Base-by-base conservation (phyloP, 2,888 invertebrate species). In the Noctua comes region DNA sequence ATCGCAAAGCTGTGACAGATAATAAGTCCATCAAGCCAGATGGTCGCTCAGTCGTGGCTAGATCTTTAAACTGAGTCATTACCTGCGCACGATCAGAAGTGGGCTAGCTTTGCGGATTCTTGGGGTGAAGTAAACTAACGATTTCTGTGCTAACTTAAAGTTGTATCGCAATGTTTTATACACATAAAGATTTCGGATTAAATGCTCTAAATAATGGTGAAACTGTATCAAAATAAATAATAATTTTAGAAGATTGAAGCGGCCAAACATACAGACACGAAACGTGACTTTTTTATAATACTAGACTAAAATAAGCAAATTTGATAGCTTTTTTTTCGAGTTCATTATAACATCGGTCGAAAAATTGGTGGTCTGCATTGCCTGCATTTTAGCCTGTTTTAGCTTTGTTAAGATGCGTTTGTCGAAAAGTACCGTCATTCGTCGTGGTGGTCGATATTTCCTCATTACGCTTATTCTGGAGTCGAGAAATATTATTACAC, bases 1-100 rank as follows among this genome's bases (percentile, higher is more conserved):
- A 73, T 73, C 57, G 43, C 43, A 5, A 73, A 6, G 57, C 48
- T 62, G 64, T 59, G 83, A 86, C 83, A 82, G 74, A 48, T 73
- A 82, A 43, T 76, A 83, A 83, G 66, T 82, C 71, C 43, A 83
- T 78, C 66, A 83, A 73, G 59, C 71, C 75, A 76, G 83, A 83
- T 83, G 79, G 86, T 65, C 68, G 79, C 46, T 74, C 73, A 79
- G 59, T 86, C 79, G 84, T 85, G 86, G 77, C 82, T 69, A 62
- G 82, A 74, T 73, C 62, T 83, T 73, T 74, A 80, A 73, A 73
- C 62, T 51, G n/a, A 21, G n/a, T 65, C 43, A 82, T 74, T 86
- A 76, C 64, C 43, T 57, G 71, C 66, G 73, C 86, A 85, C 86
- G 84, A 86, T 74, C 69, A 74, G 57, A 86, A 84, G 43, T 81